Evolutionary conservation across 2,113 vertebrate species (phyloP), one percentile per base, ranked within the genome.

Genomic region (Chrysemys picta): DNA sequence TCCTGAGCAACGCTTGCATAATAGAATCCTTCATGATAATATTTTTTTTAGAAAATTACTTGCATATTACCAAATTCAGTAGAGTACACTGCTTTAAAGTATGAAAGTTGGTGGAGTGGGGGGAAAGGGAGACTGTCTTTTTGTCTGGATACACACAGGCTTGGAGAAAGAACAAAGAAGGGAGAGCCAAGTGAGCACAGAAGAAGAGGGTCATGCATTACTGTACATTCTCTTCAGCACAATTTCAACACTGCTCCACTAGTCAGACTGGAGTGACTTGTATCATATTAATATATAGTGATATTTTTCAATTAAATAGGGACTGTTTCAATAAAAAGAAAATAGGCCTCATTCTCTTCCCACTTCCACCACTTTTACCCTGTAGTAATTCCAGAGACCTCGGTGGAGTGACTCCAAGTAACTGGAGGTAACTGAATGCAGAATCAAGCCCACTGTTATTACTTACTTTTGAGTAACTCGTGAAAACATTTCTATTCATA

Each of bases 1-100:
- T 91, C 91, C 94, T 94, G 88, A 89, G 80, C 25, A 91, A 85
- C 82, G 53, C 6, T 95, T 93, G 65, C 57, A 84, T 93, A 93
- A 95, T 89, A 96, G 91, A 96, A 89, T 47, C 93, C 83, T 91
- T 87, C 93, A 80, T 1, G 50, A 49, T 62, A 91, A 90, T 91
- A 96, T 92, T 75, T 53, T 94, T 21, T 54, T 54, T 8, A 54
- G 53, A 54, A 54, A 54, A 54, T 22, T 9, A 54, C 53, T 54
- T 54, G 53, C 21, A 22, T 54, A 54, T 22, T 22, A 21, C 53
- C 53, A 54, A 21, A 54, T 54, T 54, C 53, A 54, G 22, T 54
- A 22, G 53, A 54, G 21, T 22, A 22, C 53, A 54, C 25, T 27
- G 25, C 56, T 57, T 27, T 57, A 57, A 57, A 57, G 56, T 25